Conservation (phyloP, 2,797 vertebrate genomes). For the Galaxias olidus region DNA sequence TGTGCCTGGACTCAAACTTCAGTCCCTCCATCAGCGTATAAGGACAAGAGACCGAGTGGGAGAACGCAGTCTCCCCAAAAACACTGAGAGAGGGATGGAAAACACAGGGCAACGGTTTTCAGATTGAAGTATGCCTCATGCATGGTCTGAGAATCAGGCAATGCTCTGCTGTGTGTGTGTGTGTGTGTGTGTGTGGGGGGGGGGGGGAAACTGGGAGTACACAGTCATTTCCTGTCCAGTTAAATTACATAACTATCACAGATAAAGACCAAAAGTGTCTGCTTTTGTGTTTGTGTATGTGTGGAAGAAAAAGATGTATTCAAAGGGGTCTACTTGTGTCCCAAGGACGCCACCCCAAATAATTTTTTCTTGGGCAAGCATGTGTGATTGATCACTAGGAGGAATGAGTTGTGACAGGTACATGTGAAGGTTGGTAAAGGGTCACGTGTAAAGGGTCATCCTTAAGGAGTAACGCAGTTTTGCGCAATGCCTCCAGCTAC, state of each 20-base stretch:
- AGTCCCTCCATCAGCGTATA: slow-evolving; percentile 48
- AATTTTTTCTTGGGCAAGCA: slow-evolving; percentile 33
- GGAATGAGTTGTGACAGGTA: slow-evolving; percentile 29
- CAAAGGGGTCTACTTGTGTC: slow-evolving; percentile 4
- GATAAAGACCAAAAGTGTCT: slow-evolving; percentile 16
- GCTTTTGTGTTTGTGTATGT: slow-evolving; percentile 10
- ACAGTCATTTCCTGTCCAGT: slow-evolving; percentile 22
- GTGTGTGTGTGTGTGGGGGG: background rate
- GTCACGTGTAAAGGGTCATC: slow-evolving; percentile 7
- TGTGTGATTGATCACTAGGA: slow-evolving; percentile 49
- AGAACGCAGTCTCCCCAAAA: background rate
- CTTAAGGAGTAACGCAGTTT: too few species aligned
- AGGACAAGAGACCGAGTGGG: slow-evolving; percentile 51
- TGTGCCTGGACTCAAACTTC: slow-evolving; percentile 45
- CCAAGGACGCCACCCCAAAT: slow-evolving; percentile 4
- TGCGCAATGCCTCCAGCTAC: too few species aligned
- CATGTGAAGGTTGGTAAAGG: slow-evolving; percentile 7
- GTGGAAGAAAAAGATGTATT: background rate
- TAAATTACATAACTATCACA: slow-evolving; percentile 25
- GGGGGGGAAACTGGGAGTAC: too few species aligned
- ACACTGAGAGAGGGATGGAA: background rate
- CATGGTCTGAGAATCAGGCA: background rate
- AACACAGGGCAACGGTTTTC: background rate
- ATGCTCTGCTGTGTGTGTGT: background rate
- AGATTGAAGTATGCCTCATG: background rate